Evolutionary conservation across 2,113 vertebrate species (phyloP).

Genomic region (Notothenia coriiceps): DNA sequence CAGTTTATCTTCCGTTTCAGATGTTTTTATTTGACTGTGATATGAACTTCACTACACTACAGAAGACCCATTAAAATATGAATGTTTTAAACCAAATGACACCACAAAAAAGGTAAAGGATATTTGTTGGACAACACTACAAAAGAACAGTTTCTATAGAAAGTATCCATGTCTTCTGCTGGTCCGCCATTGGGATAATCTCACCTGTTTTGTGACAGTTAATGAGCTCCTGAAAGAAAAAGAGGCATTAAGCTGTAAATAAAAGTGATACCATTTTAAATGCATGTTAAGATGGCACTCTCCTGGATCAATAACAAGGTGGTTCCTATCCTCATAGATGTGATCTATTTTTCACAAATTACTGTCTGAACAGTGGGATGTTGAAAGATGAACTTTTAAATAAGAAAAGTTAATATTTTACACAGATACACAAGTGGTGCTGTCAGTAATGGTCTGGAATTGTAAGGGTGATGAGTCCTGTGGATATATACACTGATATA

Average conservation of each 20-base stretch:
- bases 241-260: background rate
- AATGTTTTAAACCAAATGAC: background rate
- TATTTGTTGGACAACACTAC: slow-evolving; percentile 17
- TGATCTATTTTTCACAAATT: slow-evolving; percentile 29
- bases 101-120: background rate
- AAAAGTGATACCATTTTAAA: background rate
- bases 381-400: slow-evolving; percentile 35
- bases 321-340: background rate
- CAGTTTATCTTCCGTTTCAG: slow-evolving; percentile 25
- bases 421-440: slow-evolving; percentile 46
- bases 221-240: slow-evolving; percentile 33
- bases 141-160: background rate
- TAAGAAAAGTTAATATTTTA: slow-evolving; percentile 44
- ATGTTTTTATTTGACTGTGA: slow-evolving; percentile 14
- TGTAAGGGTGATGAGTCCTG: slow-evolving; percentile 49
- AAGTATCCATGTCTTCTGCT: slow-evolving; percentile 17
- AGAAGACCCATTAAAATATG: slow-evolving; percentile 28
- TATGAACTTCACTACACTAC: slow-evolving; percentile 33
- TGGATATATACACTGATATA: slow-evolving; percentile 72
- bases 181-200: background rate
- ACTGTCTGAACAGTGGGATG: slow-evolving; percentile 7
- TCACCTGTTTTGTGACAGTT: slow-evolving; percentile 5
- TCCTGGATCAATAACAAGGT: background rate
- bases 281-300: background rate
- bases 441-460: slow-evolving; percentile 60